Evolutionary conservation across 2,888 invertebrate species (phyloP).

Genomic region (Margaritifera margaritifera): DNA sequence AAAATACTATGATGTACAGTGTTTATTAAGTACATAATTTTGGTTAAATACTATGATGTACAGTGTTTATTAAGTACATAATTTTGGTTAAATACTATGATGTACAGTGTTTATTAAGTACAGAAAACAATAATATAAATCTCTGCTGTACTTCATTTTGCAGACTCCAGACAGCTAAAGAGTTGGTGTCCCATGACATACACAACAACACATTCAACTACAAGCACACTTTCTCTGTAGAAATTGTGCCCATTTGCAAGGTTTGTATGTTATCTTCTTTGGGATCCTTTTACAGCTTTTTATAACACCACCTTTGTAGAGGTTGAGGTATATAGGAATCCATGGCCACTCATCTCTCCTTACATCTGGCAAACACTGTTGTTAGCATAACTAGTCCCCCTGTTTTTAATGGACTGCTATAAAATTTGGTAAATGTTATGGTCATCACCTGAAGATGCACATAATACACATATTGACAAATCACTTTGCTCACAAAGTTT

Average conservation of each 20-base stretch:
- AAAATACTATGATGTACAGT: too few relatives aligned
- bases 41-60: too few relatives aligned
- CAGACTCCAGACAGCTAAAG: slow-evolving; percentile 90
- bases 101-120: too few relatives aligned
- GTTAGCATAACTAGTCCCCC: neutral
- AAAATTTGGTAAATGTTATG: too few relatives aligned
- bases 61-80: too few relatives aligned
- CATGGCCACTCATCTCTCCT: neutral
- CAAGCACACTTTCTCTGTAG: slow-evolving; percentile 92
- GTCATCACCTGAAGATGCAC: too few relatives aligned
- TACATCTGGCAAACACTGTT: neutral
- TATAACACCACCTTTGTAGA: neutral
- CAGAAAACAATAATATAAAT: too few relatives aligned
- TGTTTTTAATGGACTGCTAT: too few relatives aligned
- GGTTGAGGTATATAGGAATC: neutral
- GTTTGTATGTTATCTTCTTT: slow-evolving; percentile 77
- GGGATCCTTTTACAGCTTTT: neutral
- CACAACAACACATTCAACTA: slow-evolving; percentile 97
- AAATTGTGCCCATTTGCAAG: slow-evolving; percentile 96
- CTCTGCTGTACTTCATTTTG: slow-evolving; percentile 12
- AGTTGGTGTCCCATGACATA: slow-evolving; percentile 96
- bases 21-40: too few relatives aligned
- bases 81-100: too few relatives aligned
- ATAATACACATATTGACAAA: too few relatives aligned
- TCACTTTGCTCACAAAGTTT: too few relatives aligned